These are phyloP conservation scores for Porites lobata DNA, from an alignment of 92 coral and sea anemone species.

Conservation along the genomic window DNA sequence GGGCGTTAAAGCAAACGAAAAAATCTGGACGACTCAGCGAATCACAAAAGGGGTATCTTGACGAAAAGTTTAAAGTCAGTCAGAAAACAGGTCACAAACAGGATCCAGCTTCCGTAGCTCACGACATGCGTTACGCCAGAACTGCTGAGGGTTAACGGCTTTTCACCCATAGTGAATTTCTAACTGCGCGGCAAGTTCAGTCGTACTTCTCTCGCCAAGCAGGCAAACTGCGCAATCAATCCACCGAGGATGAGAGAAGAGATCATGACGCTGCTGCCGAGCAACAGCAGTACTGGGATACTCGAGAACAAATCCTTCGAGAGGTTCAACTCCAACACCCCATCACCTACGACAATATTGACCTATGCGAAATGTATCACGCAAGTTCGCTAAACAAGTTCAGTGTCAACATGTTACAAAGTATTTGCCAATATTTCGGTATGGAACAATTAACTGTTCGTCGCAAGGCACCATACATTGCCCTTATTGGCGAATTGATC, in stretches of 20 bases:
- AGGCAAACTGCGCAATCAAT: conserved; percentile 11
- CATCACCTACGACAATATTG: not conserved
- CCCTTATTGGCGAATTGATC: not conserved
- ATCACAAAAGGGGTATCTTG: conserved; percentile 41
- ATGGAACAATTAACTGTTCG: too few species aligned
- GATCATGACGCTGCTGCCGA: conserved; percentile 7
- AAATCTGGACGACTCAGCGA: conserved; percentile 53
- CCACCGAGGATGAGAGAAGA: not conserved
- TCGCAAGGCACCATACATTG: not conserved
- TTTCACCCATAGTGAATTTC: conserved; percentile 57
- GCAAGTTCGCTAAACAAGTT: not conserved
- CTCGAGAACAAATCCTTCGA: not conserved
- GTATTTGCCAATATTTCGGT: too few species aligned
- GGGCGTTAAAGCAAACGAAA: conserved; percentile 53
- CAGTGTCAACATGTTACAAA: not conserved
- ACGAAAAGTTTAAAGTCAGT: conserved; percentile 46
- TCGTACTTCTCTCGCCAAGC: conserved; percentile 7
- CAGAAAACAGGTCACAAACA: conserved; percentile 67
- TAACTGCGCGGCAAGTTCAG: conserved; percentile 16
- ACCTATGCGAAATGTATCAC: not conserved
- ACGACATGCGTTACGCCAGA: conserved; percentile 60
- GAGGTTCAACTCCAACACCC: not conserved
- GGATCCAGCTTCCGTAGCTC: conserved; percentile 54
- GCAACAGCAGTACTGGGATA: conserved; percentile 1
- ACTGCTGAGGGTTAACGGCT: conserved; percentile 48